Conservation (phyloP, 2,113 vertebrate genomes). For the Paradoxurus hermaphroditus region DNA sequence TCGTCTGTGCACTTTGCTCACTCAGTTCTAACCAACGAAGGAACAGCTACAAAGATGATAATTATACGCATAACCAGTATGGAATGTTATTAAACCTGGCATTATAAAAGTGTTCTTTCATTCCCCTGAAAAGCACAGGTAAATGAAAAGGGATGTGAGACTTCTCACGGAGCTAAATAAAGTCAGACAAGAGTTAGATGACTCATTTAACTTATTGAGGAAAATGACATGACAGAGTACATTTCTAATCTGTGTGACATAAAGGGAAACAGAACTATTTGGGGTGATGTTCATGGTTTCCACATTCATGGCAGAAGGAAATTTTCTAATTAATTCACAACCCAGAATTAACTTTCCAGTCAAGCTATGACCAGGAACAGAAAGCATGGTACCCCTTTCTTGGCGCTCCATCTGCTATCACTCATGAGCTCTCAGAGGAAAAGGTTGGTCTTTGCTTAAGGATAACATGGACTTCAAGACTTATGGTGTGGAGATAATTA, state of each 20-base stretch:
- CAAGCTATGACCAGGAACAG: background rate
- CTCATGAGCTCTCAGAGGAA: background rate
- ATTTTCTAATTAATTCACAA: conserved; percentile 41
- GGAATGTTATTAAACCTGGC: conserved; percentile 26
- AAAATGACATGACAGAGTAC: conserved; percentile 14
- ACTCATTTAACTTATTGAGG: conserved; percentile 48
- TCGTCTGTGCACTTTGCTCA: background rate
- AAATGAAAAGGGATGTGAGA: conserved; percentile 27
- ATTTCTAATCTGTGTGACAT: conserved; percentile 36
- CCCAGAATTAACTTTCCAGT: conserved; percentile 33
- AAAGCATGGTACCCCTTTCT: background rate
- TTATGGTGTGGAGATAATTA: background rate
- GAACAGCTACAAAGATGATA: conserved; percentile 45
- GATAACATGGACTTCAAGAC: background rate
- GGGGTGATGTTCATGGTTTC: background rate
- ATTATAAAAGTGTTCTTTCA: conserved; percentile 45
- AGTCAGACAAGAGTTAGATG: conserved; percentile 43
- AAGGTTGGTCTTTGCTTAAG: background rate
- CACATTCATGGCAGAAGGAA: background rate
- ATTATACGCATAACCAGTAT: conserved; percentile 25
- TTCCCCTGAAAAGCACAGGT: conserved; percentile 23
- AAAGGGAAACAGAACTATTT: conserved; percentile 39
- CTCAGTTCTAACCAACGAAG: background rate
- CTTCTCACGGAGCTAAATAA: conserved; percentile 45
- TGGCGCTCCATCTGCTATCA: background rate